Base-by-base conservation (phyloP, 2,797 vertebrate species). In the Trematomus bernacchii region DNA sequence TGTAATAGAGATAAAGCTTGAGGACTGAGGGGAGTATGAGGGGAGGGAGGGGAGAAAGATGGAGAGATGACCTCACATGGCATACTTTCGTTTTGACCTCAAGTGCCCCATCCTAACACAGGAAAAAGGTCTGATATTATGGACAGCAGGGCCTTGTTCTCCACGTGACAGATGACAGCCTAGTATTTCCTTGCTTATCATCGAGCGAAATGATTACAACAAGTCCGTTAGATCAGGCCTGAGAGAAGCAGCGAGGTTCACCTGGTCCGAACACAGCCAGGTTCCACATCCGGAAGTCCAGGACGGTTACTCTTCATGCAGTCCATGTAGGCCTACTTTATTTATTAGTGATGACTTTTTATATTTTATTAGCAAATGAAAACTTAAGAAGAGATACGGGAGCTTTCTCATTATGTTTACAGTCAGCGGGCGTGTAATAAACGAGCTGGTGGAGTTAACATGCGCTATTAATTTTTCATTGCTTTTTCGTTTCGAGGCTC, bases 381-480 rank as follows among this genome's bases (percentile, higher is more conserved):
- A 92, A 89, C 86, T 84, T 89, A 92, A 93, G 79, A 84, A 85
- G 81, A 93, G 90, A 92, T 91, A 92, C 75, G 81, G 83, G 58
- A 72, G 86, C 86, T 90, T 94, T 93, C 91, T 93, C 89, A 93
- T 95, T 94, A 92, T 92, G 93, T 94, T 92, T 92, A 93, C 92
- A 92, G 90, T 91, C 91, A 93, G 84, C 90, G 74, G 89, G 92
- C 92, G 92, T 94, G 91, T 94, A 94, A 94, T 94, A 93, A 94
- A 94, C 92, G 91, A 92, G 89, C 87, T 89, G 90, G 89, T 89
- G 87, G 90, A 93, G 90, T 93, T 93, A 94, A 93, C 92, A 93
- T 93, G 92, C 91, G 91, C 92, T 93, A 93, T 93, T 94, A 94
- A 94, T 92, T 93, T 93, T 94, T 92, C 93, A 93, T 92, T 88